These are phyloP conservation scores for Protosalanx chinensis DNA, from an alignment of 2,797 vertebrate species.

Conservation along the genomic window DNA sequence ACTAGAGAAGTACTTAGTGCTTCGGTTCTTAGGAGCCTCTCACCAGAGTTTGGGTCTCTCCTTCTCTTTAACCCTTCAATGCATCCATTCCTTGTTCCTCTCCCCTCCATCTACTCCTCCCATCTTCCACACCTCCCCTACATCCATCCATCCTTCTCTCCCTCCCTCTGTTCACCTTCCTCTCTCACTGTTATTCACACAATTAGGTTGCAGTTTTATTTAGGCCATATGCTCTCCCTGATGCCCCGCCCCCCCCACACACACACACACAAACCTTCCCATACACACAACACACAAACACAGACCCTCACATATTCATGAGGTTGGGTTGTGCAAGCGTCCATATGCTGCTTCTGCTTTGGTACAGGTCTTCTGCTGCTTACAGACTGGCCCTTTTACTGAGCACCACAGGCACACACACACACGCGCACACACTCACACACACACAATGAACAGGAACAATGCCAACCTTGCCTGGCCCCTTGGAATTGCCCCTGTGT, in stretches of 20 bases:
- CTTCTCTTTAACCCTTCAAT: background rate
- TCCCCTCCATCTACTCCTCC: background rate
- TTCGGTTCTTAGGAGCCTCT: too few species aligned
- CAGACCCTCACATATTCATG: slow-evolving; percentile 71
- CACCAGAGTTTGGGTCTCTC: background rate
- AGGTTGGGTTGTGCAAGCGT: slow-evolving; percentile 79
- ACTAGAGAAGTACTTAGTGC: too few species aligned
- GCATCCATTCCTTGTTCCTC: background rate
- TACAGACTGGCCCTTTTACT: slow-evolving; percentile 80
- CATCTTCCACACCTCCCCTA: background rate
- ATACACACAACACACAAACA: slow-evolving; percentile 28
- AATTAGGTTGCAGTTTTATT: slow-evolving; percentile 80
- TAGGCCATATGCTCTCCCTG: slow-evolving; percentile 83
- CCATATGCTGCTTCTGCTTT: slow-evolving; percentile 84
- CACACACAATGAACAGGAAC: slow-evolving; percentile 42
- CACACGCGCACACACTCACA: slow-evolving; percentile 36
- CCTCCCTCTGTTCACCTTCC: background rate
- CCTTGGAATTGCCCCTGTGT: slow-evolving; percentile 69
- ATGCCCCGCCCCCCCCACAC: too few species aligned
- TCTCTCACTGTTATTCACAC: slow-evolving; percentile 67
- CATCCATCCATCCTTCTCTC: background rate
- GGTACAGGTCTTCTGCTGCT: slow-evolving; percentile 76
- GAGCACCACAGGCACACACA: slow-evolving; percentile 53
- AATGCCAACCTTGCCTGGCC: slow-evolving; percentile 37
- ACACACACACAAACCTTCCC: background rate